phyloP scores from a whole-genome alignment of 2,113 vertebrate species.

The Scortum barcoo region DNA sequence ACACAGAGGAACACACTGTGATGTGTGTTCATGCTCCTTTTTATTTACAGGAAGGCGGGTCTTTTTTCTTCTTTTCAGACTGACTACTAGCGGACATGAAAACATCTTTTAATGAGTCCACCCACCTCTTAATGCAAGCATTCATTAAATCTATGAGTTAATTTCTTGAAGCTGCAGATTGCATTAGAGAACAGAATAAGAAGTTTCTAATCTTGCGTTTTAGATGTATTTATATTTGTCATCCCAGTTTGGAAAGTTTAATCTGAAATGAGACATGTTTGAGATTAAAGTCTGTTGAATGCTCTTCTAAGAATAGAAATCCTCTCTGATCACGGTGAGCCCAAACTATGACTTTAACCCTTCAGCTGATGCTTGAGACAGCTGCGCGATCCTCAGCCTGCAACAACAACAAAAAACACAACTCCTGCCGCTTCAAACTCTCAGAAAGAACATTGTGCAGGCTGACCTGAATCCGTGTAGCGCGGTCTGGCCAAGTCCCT shows the following conservation, averaged over 20 bases:
- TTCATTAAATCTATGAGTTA: neutral
- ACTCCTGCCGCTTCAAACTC: neutral
- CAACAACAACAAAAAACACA: too few species aligned
- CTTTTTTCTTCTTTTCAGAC: neutral
- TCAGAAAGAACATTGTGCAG: neutral
- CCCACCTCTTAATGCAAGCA: neutral
- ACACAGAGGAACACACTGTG: neutral
- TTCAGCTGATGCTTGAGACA: neutral
- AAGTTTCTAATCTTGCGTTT: neutral
- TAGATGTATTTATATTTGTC: neutral
- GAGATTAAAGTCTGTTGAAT: neutral
- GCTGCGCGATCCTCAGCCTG: neutral
- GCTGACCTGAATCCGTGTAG: constrained; percentile 91
- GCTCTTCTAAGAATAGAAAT: constrained; percentile 16
- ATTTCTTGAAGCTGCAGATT: too few species aligned
- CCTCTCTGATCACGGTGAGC: neutral
- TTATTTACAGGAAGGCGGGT: neutral
- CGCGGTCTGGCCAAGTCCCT: constrained; percentile 93
- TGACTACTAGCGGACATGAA: neutral
- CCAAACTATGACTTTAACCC: neutral
- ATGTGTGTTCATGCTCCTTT: neutral
- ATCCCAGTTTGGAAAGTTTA: neutral
- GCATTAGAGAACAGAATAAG: neutral
- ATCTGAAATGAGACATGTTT: neutral
- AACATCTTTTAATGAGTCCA: neutral